Base-by-base conservation (phyloP, 2,113 vertebrate genomes). In the Tricholaema leucomelas region DNA sequence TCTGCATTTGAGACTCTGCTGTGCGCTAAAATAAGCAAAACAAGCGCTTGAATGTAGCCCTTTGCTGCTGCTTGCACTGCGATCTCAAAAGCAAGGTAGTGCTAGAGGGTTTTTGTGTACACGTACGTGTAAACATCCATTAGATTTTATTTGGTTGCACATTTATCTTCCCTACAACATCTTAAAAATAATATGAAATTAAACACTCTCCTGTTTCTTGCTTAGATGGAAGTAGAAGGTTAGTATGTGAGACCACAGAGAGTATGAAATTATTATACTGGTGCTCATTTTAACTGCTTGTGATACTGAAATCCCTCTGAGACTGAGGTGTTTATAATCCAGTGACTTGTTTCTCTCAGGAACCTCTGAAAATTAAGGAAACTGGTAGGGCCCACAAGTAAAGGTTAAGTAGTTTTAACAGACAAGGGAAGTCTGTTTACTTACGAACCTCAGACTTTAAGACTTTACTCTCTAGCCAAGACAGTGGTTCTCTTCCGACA, bases 21-120 rank as follows among this genome's bases (percentile, higher is more conserved):
- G 6, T 63, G 79, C 82, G 91, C 65, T 94, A 90, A 90, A 96
- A 96, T 85, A 95, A 92, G 82, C 60, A 76, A 87, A 88, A 75
- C 65, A 87, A 70, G 19, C 23, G 50, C 64, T 64, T 88, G 78
- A 85, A 65, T 79, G 50, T 65, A 90, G 27, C 52, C 46, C 60
- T 52, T 83, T 91, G 55, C 46, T 79, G 70, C 31, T 87, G 82
- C 58, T 74, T 65, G 31, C 30, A 8, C 1, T 4, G 35, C 54
- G 81, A 31, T 90, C 73, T 73, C 81, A 67, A 59, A 85, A 87
- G 54, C 48, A 84, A 67, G n/a, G 18, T 10, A 75, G 18, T 6
- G 25, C 30, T 16, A 33, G 5, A 31, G 10, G 1, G 2, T 2
- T 30, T 18, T 56, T 65, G 4, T 35, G 1, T 48, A 16, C 66